A percentile compares a stretch with the other conserved stretches of the same genome.
These are phyloP conservation scores for Panopea generosa DNA, from an alignment of 2,888 invertebrate species.

Conservation along the genomic window DNA sequence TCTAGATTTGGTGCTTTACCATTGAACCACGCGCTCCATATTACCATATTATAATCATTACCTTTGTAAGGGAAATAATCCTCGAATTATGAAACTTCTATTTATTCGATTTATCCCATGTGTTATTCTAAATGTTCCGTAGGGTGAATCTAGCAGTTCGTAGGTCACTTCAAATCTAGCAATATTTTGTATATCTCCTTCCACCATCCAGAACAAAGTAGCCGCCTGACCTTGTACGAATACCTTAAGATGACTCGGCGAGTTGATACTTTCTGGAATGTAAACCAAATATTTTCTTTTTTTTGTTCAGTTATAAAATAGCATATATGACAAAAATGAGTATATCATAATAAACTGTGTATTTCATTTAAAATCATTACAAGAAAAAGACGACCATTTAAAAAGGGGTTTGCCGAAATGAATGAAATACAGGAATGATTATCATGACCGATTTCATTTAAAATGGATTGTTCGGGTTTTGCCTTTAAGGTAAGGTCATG, in stretches of 20 bases:
- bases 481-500: too few relatives aligned
- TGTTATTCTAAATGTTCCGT: slow-evolving; percentile 45
- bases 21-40: too few relatives aligned
- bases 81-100: slow-evolving; percentile 39
- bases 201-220: slow-evolving; percentile 37
- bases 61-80: slow-evolving; percentile 52
- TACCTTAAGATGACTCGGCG: slow-evolving; percentile 37
- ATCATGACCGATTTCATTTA: too few relatives aligned
- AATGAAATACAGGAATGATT: too few relatives aligned
- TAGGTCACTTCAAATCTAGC: slow-evolving; percentile 46
- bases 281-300: background rate
- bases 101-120: slow-evolving; percentile 45
- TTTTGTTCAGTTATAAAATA: background rate
- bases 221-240: slow-evolving; percentile 40
- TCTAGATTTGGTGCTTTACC: too few relatives aligned
- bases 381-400: too few relatives aligned
- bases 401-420: too few relatives aligned
- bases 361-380: too few relatives aligned
- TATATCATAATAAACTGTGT: too few relatives aligned
- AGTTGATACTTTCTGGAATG: slow-evolving; percentile 34
- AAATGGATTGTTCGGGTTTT: too few relatives aligned
- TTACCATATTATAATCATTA: too few relatives aligned
- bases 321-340: background rate
- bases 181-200: slow-evolving; percentile 26
- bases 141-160: slow-evolving; percentile 36